Percentiles rank a stretch among this genome's conserved stretches.
phyloP scores from a whole-genome alignment of 2,113 vertebrate species.

The Rhagologus leucostigma region DNA sequence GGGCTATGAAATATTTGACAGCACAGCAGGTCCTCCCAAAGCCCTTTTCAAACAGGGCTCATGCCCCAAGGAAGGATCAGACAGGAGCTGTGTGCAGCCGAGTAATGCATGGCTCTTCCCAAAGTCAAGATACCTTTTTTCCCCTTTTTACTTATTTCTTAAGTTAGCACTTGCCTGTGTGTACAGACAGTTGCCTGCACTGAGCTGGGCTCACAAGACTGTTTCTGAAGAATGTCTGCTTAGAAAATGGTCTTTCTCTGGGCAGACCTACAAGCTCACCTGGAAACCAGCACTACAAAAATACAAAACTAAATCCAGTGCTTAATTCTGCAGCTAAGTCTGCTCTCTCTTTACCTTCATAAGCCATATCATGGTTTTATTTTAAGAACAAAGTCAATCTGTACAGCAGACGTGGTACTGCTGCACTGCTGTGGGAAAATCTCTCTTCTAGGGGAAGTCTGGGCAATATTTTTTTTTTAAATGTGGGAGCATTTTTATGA shows the following conservation, averaged over 20 bases:
- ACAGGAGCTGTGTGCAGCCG: not conserved
- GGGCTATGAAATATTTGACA: not conserved
- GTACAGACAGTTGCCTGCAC: not conserved
- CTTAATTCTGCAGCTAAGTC: not conserved
- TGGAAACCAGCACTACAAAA: not conserved
- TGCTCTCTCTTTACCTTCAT: not conserved
- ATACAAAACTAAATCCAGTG: not conserved
- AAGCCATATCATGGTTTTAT: not conserved
- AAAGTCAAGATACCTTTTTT: no score
- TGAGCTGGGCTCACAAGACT: not conserved
- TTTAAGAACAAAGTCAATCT: not conserved
- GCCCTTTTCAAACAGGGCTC: not conserved
- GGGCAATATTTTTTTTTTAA: not conserved
- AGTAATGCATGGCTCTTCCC: not conserved
- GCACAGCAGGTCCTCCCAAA: not conserved
- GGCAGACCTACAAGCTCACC: not conserved
- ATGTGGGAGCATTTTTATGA: not conserved
- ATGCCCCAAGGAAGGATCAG: not conserved
- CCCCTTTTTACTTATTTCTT: no score
- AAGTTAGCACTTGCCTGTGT: not conserved
- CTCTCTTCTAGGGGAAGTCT: not conserved
- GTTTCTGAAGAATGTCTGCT: not conserved
- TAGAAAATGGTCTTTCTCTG: not conserved
- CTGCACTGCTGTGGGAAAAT: not conserved
- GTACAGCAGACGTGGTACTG: not conserved